These are phyloP conservation scores for Carlito syrichta DNA, from an alignment of 2,113 vertebrate genomes.

Conservation along the genomic window DNA sequence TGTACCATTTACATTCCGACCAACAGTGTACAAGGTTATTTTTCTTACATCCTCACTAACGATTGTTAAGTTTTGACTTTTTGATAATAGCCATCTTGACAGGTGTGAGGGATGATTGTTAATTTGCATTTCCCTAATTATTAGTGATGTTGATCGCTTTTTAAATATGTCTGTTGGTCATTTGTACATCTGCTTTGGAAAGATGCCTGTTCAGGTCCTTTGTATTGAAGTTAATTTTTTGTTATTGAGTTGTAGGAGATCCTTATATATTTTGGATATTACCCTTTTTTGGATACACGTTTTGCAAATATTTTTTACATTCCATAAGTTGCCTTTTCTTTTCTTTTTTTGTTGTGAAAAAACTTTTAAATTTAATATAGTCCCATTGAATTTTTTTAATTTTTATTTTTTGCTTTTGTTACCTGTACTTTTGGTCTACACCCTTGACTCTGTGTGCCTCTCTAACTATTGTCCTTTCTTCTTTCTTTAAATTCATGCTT, in stretches of 20 bases:
- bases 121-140: neutral
- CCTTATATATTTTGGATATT: neutral
- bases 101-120: no score
- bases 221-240: no score
- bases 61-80: neutral
- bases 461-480: neutral
- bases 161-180: neutral
- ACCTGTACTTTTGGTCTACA: neutral
- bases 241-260: neutral
- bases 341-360: neutral
- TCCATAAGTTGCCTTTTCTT: neutral
- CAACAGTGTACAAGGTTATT: neutral
- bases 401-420: neutral
- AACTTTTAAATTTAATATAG: neutral
- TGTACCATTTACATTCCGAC: neutral
- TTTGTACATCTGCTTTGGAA: neutral
- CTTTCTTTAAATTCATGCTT: neutral
- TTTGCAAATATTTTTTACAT: neutral
- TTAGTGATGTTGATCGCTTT: neutral
- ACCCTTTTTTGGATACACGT: neutral
- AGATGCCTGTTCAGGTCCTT: neutral
- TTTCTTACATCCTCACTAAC: neutral
- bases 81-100: neutral
- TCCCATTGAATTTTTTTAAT: neutral
- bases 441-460: neutral